phyloP scores from a whole-genome alignment of 1,140 invertebrate species.

The Drosophila repleta region DNA sequence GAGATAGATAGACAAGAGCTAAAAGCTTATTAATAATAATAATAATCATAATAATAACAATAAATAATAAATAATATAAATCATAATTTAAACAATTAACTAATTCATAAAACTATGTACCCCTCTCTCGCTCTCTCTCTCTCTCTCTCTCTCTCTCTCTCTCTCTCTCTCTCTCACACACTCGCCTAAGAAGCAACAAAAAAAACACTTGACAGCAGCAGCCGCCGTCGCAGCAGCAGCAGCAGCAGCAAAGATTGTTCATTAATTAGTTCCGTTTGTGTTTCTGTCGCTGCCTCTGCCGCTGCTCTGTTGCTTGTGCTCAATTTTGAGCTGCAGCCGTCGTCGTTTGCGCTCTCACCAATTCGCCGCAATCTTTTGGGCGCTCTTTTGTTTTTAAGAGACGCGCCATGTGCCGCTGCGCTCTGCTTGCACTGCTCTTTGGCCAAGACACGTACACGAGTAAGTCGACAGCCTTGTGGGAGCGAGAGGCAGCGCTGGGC shows the following conservation, averaged over 20 bases:
- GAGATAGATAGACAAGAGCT: conserved; percentile 13
- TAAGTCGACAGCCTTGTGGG: not conserved
- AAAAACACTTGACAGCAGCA: conserved; percentile 2
- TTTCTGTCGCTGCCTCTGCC: conserved; percentile 7
- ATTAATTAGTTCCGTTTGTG: conserved; percentile 77
- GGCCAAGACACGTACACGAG: conserved; percentile 21
- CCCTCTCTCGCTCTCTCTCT: not conserved
- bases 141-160: not conserved
- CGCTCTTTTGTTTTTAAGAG: conserved; percentile 64
- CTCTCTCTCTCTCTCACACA: not conserved
- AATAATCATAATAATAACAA: conserved; percentile 35
- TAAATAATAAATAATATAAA: not conserved
- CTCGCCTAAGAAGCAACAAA: conserved; percentile 18
- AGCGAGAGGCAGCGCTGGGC: not conserved
- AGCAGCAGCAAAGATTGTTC: conserved; percentile 69
- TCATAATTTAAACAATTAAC: not conserved
- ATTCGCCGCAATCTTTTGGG: conserved; percentile 61
- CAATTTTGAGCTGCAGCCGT: conserved; percentile 6
- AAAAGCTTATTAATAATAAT: conserved; percentile 38
- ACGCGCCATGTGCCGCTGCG: conserved; percentile 16
- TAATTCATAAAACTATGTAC: not conserved
- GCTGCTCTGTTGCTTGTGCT: conserved; percentile 21
- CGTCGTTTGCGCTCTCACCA: conserved; percentile 16
- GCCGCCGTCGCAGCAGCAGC: conserved; percentile 31
- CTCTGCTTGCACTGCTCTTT: conserved; percentile 52